Base-by-base conservation (phyloP, 2,888 invertebrate genomes). In the Campoletis raptor region DNA sequence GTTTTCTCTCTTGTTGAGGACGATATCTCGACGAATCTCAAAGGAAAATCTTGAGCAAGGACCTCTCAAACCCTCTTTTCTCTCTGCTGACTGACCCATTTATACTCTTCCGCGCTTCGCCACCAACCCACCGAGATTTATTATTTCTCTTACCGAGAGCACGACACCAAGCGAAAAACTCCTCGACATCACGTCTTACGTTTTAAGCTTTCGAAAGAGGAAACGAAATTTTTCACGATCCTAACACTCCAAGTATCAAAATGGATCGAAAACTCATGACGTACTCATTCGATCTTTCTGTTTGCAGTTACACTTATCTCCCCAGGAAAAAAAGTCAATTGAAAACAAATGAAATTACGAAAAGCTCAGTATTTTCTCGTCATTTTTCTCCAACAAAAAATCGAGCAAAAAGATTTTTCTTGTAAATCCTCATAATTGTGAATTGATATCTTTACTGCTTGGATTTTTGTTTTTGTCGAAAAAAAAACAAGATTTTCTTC, bases 31-130 rank as follows among this genome's bases (percentile, higher is more conserved):
- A 72, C 69, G 83, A 83, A 81, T 54, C 83, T 86, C 86, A 86
- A 86, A 86, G 86, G 81, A 30, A 73, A 61, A 52, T 57, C 83
- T 80, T 54, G 54, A 54, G 67, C 80, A 64, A 83, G 86, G 86
- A 83, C 78, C 86, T 78, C 83, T 83, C 45, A 45, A 30, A 61
- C 40, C 57, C 57, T 67, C 66, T 66, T 57, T 40, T 67, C 64
- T 67, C 48, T 66, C 67, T 61, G 57, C 77, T 64, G 87, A 87
- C 81, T 88, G 88, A 88, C 88, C 88, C 83, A 88, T 85, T 88
- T 88, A 74, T 79, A 78, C 85, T 82, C 73, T 78, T 80, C 52
- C 24, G 12, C 37, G 12, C 80, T 70, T 52, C 78, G 57, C 36
- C 48, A 54, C 52, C 74, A 37, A 21, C 73, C n/a, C 36, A 45